These are phyloP conservation scores for Hypanus sabinus DNA, from an alignment of 2,113 vertebrate species.

Conservation along the genomic window DNA sequence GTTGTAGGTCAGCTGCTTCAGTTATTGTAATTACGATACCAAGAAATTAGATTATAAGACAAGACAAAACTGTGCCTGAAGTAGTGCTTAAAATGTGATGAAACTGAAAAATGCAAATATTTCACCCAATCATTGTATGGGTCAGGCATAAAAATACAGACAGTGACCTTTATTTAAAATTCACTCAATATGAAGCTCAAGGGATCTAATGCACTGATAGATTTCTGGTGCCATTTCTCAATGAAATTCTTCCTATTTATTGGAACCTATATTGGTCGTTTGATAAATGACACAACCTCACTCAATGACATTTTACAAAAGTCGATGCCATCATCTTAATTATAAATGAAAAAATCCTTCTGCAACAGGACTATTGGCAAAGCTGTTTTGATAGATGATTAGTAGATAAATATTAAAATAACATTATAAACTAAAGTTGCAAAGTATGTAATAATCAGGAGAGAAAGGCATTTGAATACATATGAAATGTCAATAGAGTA, in stretches of 20 bases:
- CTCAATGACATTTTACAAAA: neutral
- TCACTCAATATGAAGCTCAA: neutral
- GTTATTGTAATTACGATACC: neutral
- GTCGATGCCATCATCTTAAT: too few relatives aligned
- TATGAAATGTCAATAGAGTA: neutral
- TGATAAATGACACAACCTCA: neutral
- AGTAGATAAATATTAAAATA: neutral
- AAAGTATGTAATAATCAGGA: neutral
- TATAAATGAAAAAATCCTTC: neutral
- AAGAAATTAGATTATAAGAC: neutral
- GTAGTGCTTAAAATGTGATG: neutral
- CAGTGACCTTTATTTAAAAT: neutral
- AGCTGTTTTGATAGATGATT: neutral
- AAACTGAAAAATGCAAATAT: neutral
- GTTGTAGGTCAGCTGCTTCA: neutral
- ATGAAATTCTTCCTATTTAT: neutral
- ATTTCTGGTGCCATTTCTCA: constrained; percentile 13
- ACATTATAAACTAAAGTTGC: neutral
- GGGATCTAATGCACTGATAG: neutral
- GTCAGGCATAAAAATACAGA: neutral
- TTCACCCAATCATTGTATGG: neutral
- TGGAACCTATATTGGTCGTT: neutral
- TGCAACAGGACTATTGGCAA: neutral
- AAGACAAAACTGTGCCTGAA: neutral
- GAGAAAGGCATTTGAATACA: neutral